phyloP scores from a whole-genome alignment of 2,888 invertebrate species.

The Troglohyphantes excavatus region DNA sequence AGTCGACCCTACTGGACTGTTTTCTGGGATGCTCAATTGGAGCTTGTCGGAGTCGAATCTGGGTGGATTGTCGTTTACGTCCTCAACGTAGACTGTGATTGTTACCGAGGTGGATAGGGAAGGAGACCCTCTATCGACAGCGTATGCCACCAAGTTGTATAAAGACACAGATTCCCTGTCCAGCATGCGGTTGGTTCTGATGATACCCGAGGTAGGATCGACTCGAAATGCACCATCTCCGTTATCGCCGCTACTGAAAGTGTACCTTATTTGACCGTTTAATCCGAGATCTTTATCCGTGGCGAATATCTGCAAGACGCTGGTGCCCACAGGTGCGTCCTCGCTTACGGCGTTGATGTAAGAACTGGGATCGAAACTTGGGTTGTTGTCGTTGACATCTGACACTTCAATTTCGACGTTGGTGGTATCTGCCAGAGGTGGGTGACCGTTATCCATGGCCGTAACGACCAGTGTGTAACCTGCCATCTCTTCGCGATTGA shows the following conservation, averaged over 20 bases:
- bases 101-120: slow-evolving; percentile 83
- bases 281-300: slow-evolving; percentile 92
- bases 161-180: slow-evolving; percentile 94
- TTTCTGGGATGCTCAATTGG: slow-evolving; percentile 94
- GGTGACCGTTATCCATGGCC: slow-evolving; percentile 95
- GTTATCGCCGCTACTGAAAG: slow-evolving; percentile 81
- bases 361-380: slow-evolving; percentile 86
- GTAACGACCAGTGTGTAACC: slow-evolving; percentile 95
- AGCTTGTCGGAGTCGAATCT: slow-evolving; percentile 92
- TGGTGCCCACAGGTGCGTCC: slow-evolving; percentile 91
- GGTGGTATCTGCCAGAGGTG: slow-evolving; percentile 95
- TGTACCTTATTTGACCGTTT: slow-evolving; percentile 89
- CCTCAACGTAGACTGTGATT: slow-evolving; percentile 86
- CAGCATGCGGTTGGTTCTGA: slow-evolving; percentile 92
- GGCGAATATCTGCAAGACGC: slow-evolving; percentile 85
- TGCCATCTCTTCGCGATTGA: slow-evolving; percentile 91
- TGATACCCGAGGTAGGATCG: slow-evolving; percentile 94
- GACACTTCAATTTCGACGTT: slow-evolving; percentile 97
- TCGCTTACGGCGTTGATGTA: slow-evolving; percentile 90
- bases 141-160: slow-evolving; percentile 93
- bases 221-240: slow-evolving; percentile 96
- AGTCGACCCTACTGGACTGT: slow-evolving; percentile 96
- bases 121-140: slow-evolving; percentile 94
- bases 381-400: slow-evolving; percentile 98
- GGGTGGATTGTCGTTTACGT: slow-evolving; percentile 81